Conservation (phyloP, 2,888 invertebrate genomes). For the Hyalella azteca region DNA sequence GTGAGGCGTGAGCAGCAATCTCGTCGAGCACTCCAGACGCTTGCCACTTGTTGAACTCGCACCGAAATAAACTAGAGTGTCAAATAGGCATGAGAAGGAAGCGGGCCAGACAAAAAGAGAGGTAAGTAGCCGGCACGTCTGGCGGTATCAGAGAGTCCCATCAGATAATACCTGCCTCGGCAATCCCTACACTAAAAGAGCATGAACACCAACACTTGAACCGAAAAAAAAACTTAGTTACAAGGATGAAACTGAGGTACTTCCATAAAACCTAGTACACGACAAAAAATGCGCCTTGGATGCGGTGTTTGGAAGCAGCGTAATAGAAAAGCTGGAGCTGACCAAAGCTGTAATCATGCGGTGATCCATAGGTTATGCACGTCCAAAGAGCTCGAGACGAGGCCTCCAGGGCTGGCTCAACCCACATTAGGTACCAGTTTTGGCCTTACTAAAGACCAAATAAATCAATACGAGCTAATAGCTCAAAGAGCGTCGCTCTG, state of each 20-base stretch:
- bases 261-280: constrained; percentile 6
- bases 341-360: constrained; percentile 25
- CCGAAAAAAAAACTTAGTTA: neutral
- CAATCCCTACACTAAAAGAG: constrained; percentile 19
- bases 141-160: neutral
- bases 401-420: neutral
- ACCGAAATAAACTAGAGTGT: too few species aligned
- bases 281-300: constrained; percentile 26
- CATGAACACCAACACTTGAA: constrained; percentile 28
- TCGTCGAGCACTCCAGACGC: too few species aligned
- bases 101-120: neutral
- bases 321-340: constrained; percentile 31
- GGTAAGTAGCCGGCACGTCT: neutral
- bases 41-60: too few species aligned
- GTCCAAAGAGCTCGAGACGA: neutral
- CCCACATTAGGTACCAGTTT: constrained; percentile 9
- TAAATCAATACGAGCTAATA: constrained; percentile 28
- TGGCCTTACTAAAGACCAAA: neutral
- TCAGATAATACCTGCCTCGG: neutral
- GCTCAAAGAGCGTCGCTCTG: constrained; percentile 8
- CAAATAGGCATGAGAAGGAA: too few species aligned
- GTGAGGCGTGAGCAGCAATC: too few species aligned
- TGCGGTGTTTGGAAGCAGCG: constrained; percentile 24
- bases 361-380: neutral
- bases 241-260: neutral